Evolutionary conservation across 1,140 invertebrate genomes (phyloP), one percentile per base, ranked within the genome.

Genomic region (Parasteatoda tepidariorum): DNA sequence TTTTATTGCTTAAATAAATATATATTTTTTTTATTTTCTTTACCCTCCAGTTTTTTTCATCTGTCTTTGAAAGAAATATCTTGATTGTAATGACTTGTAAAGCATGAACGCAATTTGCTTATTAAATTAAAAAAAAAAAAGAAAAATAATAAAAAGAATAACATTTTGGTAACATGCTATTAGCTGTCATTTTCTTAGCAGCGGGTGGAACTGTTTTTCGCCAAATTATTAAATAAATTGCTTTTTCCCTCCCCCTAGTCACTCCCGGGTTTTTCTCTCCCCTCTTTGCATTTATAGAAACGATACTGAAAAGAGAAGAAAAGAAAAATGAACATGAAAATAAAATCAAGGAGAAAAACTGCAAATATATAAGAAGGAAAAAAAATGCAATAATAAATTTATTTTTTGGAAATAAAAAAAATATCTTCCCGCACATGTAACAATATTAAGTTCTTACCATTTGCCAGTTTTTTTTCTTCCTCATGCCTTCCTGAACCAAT

Each of bases 191-290:
- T 79, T 55, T 59, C 74, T 31, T 34, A 30, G 6, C 62, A 55
- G 9, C 9, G 22, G 18, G 74, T 34, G 61, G 15, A 38, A 68
- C 26, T 33, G 7, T 7, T 34, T 28, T 31, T 55, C 66, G 38
- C 78, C 48, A 82, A 82, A 71, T 82, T 82, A 82, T 71, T 82
- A 82, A 82, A 82, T 71, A 82, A 82, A 82, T 82, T 82, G 79
- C 79, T 82, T 82, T 79, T 79, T 79, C 76, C 11, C 4, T 48
- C 61, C 73, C 4, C 57, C 48, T 54, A 73, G 33, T 73, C 38
- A 1, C 38, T 0, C 38, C 18, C 4, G 24, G 0, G 28, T 34
- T 9, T 48, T 26, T 6, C 57, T n/a, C 59, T n/a, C 18, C 24
- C 26, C 22, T 41, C 62, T 62, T 62, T 62, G 57, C 73, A 76